These are phyloP conservation scores for Macroglossus sobrinus DNA, from an alignment of 2,113 vertebrate genomes.

Conservation along the genomic window DNA sequence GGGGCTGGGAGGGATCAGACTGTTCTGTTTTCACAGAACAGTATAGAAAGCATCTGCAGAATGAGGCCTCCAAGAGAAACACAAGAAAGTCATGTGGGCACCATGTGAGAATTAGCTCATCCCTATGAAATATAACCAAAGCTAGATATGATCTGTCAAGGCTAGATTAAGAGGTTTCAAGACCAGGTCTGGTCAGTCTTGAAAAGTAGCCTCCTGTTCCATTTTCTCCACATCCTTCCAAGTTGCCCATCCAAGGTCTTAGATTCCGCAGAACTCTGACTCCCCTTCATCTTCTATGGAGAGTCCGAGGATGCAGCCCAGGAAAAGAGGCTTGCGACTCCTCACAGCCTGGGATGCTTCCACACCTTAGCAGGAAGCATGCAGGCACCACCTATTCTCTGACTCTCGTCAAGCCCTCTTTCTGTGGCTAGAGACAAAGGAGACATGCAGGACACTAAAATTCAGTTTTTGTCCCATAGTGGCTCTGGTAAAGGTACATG, in stretches of 20 bases:
- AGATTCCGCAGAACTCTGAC: not conserved
- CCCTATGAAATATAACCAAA: not conserved
- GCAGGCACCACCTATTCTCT: not conserved
- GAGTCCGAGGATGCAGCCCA: not conserved
- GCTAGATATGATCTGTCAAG: not conserved
- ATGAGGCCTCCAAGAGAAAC: not conserved
- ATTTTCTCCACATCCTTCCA: not conserved
- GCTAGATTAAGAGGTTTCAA: not conserved
- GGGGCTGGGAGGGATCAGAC: not conserved
- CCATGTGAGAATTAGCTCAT: not conserved
- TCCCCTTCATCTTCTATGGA: not conserved
- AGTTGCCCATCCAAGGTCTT: not conserved
- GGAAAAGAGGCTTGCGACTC: not conserved
- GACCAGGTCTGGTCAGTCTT: not conserved
- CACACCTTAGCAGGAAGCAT: not conserved
- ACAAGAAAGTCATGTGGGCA: not conserved
- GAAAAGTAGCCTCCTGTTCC: not conserved
- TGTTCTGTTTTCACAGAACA: not conserved
- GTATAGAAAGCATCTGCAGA: not conserved
- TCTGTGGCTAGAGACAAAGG: not conserved
- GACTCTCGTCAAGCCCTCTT: not conserved
- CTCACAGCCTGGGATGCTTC: not conserved
- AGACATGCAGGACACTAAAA: not conserved
- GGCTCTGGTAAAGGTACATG: not conserved
- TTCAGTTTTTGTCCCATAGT: not conserved